Percentiles rank a stretch among this genome's conserved stretches.
These are phyloP conservation scores for Semicossyphus pulcher DNA, from an alignment of 2,113 vertebrate genomes.

Conservation along the genomic window DNA sequence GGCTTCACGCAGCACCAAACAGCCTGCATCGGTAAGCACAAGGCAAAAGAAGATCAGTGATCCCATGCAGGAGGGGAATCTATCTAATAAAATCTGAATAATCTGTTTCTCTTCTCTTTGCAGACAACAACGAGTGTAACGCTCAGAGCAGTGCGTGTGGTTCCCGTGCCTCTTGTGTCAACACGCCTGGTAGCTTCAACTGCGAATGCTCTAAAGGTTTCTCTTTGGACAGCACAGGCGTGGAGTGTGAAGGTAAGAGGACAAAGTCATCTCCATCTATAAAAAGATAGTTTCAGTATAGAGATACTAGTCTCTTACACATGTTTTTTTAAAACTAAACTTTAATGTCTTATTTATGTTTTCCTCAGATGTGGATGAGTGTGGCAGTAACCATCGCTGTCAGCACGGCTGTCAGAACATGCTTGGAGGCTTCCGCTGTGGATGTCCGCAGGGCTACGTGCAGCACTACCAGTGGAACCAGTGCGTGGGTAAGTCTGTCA, in stretches of 20 bases:
- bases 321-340: background rate
- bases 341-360: background rate
- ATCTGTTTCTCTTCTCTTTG: background rate
- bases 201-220: conserved; percentile 95
- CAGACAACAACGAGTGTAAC: conserved; percentile 92
- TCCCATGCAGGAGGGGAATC: no score
- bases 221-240: conserved; percentile 86
- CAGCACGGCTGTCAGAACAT: conserved; percentile 96
- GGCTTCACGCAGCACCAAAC: conserved; percentile 95
- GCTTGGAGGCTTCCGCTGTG: conserved; percentile 91
- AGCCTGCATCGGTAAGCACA: conserved; percentile 90
- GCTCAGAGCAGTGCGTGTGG: conserved; percentile 87
- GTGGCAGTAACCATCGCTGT: conserved; percentile 90
- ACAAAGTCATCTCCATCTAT: background rate
- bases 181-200: conserved; percentile 91
- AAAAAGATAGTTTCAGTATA: fast-evolving
- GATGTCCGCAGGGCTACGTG: conserved; percentile 94
- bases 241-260: conserved; percentile 89
- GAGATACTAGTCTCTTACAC: background rate
- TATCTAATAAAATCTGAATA: background rate
- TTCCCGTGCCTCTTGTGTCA: conserved; percentile 87
- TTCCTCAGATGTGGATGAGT: conserved; percentile 91
- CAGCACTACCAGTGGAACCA: conserved; percentile 98
- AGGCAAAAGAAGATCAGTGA: background rate
- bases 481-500: conserved; percentile 89